phyloP scores from a whole-genome alignment of 2,113 vertebrate genomes.

The Clinocottus analis region DNA sequence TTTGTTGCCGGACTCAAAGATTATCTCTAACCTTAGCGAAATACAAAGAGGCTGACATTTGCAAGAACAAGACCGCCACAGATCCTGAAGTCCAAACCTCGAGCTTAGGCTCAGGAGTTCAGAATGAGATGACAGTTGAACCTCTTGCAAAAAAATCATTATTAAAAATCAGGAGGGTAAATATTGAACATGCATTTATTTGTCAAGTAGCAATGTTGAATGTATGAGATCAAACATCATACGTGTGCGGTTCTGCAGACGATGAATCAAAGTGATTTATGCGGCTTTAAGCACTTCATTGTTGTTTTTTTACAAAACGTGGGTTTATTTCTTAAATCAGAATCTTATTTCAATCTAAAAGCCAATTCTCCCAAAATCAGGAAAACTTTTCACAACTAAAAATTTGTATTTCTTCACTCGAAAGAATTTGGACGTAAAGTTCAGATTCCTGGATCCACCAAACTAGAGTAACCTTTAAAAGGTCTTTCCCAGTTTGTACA shows the following conservation, averaged over 20 bases:
- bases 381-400: not conserved
- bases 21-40: constrained; percentile 32
- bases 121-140: not conserved
- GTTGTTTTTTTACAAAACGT: too few relatives aligned
- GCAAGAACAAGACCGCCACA: not conserved
- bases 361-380: too few relatives aligned
- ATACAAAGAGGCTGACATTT: constrained; percentile 15
- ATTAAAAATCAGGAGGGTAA: not conserved
- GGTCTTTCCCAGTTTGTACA: not conserved
- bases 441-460: not conserved
- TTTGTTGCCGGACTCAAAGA: constrained; percentile 57
- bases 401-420: not conserved
- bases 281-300: not conserved
- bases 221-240: too few relatives aligned
- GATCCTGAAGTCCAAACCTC: not conserved
- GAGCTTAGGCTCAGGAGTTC: not conserved
- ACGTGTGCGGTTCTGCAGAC: not conserved
- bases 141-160: not conserved
- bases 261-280: not conserved
- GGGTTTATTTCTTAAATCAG: too few relatives aligned
- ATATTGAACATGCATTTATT: not conserved
- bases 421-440: not conserved
- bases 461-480: not conserved
- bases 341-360: too few relatives aligned
- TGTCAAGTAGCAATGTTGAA: not conserved